Evolutionary conservation across 2,797 vertebrate genomes (phyloP).

Genomic region (Staurois parvus): DNA sequence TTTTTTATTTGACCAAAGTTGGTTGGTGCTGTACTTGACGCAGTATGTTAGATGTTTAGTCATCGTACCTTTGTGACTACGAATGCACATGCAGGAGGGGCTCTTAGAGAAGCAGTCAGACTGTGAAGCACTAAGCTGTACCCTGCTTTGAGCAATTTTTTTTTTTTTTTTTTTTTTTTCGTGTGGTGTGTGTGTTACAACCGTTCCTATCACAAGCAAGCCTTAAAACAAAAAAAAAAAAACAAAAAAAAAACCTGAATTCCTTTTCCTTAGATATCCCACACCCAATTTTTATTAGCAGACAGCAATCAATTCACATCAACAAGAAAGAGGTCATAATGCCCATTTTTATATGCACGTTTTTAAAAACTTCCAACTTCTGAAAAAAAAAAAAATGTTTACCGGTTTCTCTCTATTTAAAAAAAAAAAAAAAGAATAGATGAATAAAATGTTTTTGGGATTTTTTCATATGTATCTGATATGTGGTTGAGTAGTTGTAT

Average conservation of each 20-base stretch:
- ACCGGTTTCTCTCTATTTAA: slow-evolving; percentile 89
- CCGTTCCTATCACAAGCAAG: slow-evolving; percentile 88
- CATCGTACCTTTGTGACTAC: slow-evolving; percentile 84
- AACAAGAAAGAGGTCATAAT: slow-evolving; percentile 79
- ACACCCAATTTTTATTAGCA: slow-evolving; percentile 84
- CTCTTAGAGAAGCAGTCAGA: slow-evolving; percentile 87
- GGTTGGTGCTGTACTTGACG: slow-evolving; percentile 85
- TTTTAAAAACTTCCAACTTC: slow-evolving; percentile 87
- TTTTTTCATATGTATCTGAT: slow-evolving; percentile 87
- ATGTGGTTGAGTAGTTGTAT: slow-evolving; percentile 86
- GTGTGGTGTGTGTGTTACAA: slow-evolving; percentile 74
- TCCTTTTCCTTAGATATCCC: slow-evolving; percentile 84
- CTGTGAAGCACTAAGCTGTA: slow-evolving; percentile 88
- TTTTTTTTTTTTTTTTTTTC: slow-evolving; percentile 46
- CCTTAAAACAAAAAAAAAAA: slow-evolving; percentile 81
- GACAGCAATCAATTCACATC: slow-evolving; percentile 84
- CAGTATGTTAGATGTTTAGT: slow-evolving; percentile 82
- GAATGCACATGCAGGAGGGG: slow-evolving; percentile 85
- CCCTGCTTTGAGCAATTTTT: slow-evolving; percentile 87
- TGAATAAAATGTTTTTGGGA: slow-evolving; percentile 82
- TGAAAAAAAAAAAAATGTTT: slow-evolving; percentile 83
- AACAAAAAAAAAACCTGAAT: slow-evolving; percentile 66
- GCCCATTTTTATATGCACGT: slow-evolving; percentile 92
- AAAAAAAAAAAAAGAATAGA: slow-evolving; percentile 78
- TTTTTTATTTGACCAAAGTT: slow-evolving; percentile 90